Evolutionary conservation across 2,797 vertebrate species (phyloP).

Genomic region (Prionace glauca): DNA sequence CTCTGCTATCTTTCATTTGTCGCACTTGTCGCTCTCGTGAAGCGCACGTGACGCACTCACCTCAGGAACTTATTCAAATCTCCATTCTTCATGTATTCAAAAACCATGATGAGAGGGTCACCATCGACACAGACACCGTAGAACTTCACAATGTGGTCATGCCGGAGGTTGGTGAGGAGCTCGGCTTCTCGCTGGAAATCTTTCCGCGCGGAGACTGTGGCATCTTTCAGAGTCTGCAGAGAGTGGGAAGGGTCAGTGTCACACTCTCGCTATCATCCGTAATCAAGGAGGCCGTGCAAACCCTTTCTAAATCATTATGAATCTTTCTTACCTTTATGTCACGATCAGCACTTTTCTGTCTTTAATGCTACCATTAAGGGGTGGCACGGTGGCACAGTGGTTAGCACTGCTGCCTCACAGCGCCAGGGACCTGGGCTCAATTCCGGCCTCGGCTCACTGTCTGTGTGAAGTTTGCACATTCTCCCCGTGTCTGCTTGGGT

Average conservation of each 20-base stretch:
- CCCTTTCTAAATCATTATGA: neutral
- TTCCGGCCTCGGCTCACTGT: no score
- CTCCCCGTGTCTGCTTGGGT: no score
- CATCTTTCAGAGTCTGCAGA: constrained; percentile 84
- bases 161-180: constrained; percentile 92
- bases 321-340: no score
- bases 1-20: neutral
- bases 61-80: constrained; percentile 98
- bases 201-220: constrained; percentile 85
- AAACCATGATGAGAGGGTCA: constrained; percentile 97
- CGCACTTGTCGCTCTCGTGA: no score
- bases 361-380: no score
- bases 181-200: constrained; percentile 96
- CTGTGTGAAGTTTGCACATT: no score
- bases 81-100: constrained; percentile 98
- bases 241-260: neutral
- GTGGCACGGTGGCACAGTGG: no score
- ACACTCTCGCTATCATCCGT: neutral
- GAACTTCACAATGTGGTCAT: constrained; percentile 94
- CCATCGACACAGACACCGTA: constrained; percentile 92
- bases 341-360: no score
- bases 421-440: no score
- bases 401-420: no score
- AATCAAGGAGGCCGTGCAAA: neutral
- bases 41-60: constrained; percentile 49